Evolutionary conservation across 2,888 invertebrate species (phyloP).

Genomic region (Lycia hirtaria): DNA sequence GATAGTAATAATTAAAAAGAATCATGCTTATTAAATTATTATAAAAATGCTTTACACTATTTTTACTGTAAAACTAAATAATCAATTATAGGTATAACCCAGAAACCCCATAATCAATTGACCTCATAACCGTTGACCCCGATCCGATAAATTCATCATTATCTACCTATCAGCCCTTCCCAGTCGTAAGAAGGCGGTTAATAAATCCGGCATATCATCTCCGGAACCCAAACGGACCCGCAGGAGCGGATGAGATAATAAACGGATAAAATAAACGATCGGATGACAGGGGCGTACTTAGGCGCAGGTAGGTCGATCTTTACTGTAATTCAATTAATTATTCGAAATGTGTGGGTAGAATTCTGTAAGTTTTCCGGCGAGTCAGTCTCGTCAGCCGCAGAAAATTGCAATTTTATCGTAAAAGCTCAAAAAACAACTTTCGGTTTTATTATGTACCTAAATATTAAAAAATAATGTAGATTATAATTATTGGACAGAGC

Average conservation of each 20-base stretch:
- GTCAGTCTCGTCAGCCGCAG: no score
- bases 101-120: not conserved
- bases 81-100: not conserved
- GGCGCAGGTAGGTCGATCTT: not conserved
- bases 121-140: not conserved
- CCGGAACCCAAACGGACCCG: constrained; percentile 28
- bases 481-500: no score
- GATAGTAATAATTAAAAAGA: no score
- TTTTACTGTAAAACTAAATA: not conserved
- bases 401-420: no score
- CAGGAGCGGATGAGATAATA: constrained; percentile 31
- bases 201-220: constrained; percentile 29
- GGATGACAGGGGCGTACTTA: constrained; percentile 14
- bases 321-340: not conserved
- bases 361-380: no score
- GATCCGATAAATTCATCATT: constrained; percentile 8
- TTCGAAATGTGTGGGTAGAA: no score
- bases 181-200: constrained; percentile 16
- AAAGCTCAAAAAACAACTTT: no score
- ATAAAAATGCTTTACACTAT: no score
- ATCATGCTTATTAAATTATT: no score
- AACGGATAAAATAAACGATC: constrained; percentile 37
- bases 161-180: constrained; percentile 12
- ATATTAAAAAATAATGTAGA: no score
- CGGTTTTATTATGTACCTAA: no score